A percentile compares a stretch with the other conserved stretches of the same genome.
Evolutionary conservation across 1,140 invertebrate species (phyloP).

Genomic region (Diploscapter pachys): DNA sequence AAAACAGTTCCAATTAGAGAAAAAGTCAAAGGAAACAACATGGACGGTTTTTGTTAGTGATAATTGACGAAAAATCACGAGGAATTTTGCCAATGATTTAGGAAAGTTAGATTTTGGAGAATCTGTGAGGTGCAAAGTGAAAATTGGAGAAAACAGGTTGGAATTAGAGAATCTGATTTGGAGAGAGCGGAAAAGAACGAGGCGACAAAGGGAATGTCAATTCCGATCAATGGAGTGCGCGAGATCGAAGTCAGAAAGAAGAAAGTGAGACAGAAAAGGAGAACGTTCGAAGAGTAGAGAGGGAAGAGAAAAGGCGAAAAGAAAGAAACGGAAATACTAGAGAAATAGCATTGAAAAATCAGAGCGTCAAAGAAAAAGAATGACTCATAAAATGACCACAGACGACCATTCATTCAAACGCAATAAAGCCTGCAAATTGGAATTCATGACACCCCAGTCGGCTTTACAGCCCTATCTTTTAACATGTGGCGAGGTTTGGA

Average conservation of each 20-base stretch:
- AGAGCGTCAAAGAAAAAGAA: neutral
- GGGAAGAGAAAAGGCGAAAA: neutral
- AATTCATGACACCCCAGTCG: too few relatives aligned
- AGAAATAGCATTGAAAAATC: neutral
- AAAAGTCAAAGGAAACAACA: too few relatives aligned
- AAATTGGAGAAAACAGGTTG: constrained; percentile 10
- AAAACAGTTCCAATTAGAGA: too few relatives aligned
- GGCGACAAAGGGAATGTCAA: constrained; percentile 4
- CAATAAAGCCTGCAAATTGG: too few relatives aligned
- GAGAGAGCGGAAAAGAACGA: constrained; percentile 9
- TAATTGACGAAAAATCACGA: too few relatives aligned
- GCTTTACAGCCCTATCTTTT: too few relatives aligned
- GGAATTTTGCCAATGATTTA: too few relatives aligned
- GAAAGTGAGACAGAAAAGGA: constrained; percentile 6
- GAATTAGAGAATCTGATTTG: constrained; percentile 6
- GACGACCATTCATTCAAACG: too few relatives aligned
- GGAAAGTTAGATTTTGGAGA: too few relatives aligned
- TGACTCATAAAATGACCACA: too few relatives aligned
- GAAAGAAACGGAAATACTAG: neutral
- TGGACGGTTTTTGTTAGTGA: too few relatives aligned
- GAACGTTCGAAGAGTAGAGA: neutral
- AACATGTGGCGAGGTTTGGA: too few relatives aligned
- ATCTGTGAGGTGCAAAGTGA: neutral
- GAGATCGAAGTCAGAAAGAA: constrained; percentile 10
- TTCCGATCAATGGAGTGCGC: constrained; percentile 2